A percentile compares a stretch with the other conserved stretches of the same genome.
phyloP scores from a whole-genome alignment of 1,140 invertebrate species.

The Reticulitermes speratus region DNA sequence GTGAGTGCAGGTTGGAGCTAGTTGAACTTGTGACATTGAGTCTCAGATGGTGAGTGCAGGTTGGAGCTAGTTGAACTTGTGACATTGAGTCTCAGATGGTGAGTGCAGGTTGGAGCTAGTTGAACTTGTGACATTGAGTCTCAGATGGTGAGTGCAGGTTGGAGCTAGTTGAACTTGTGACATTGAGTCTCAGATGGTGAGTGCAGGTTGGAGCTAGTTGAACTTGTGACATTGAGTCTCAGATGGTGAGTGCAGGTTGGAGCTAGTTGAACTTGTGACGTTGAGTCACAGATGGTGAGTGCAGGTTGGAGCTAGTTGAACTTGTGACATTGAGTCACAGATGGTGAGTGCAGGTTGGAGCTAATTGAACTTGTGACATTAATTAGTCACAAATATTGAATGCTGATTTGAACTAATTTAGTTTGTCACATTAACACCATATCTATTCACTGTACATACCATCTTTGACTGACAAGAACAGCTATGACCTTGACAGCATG shows the following conservation, averaged over 20 bases:
- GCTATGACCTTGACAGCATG: too few relatives aligned
- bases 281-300: slow-evolving; percentile 75
- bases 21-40: slow-evolving; percentile 48
- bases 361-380: not conserved
- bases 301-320: not conserved
- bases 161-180: not conserved
- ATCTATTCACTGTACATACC: too few relatives aligned
- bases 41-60: slow-evolving; percentile 68
- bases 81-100: slow-evolving; percentile 74
- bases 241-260: slow-evolving; percentile 59
- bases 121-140: slow-evolving; percentile 55
- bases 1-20: slow-evolving; percentile 46
- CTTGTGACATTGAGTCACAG: slow-evolving; percentile 63
- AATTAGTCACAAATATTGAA: too few relatives aligned
- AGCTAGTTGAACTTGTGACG: not conserved
- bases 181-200: slow-evolving; percentile 75
- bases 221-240: slow-evolving; percentile 58
- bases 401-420: too few relatives aligned
- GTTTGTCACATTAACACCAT: too few relatives aligned
- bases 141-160: slow-evolving; percentile 62
- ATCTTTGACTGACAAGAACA: too few relatives aligned
- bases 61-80: not conserved
- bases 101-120: slow-evolving; percentile 35
- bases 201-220: slow-evolving; percentile 19
- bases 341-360: slow-evolving; percentile 54